Evolutionary conservation across 2,113 vertebrate species (phyloP).

Genomic region (Asarcornis scutulata): DNA sequence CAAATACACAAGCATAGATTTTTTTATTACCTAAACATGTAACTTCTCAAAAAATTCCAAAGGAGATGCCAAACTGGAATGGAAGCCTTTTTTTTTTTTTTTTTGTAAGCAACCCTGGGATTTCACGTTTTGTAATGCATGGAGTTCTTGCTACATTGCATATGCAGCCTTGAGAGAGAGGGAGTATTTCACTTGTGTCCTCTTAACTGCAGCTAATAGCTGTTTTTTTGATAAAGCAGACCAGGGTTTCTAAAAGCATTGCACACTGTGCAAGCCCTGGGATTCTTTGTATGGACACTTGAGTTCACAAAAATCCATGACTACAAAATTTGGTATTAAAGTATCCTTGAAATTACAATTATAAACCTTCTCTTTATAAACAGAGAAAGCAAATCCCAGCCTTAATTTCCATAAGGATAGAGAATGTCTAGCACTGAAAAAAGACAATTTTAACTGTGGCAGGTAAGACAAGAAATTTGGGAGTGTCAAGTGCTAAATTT

Average conservation of each 20-base stretch:
- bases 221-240: not conserved
- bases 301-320: not conserved
- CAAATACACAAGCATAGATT: not conserved
- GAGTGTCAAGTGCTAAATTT: not conserved
- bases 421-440: not conserved
- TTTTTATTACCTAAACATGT: not conserved
- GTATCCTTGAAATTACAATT: not conserved
- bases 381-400: not conserved
- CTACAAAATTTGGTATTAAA: not conserved
- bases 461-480: not conserved
- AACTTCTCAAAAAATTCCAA: not conserved
- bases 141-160: not conserved
- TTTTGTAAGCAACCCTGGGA: not conserved
- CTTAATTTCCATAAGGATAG: not conserved
- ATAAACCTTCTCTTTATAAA: not conserved
- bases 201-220: not conserved
- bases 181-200: not conserved
- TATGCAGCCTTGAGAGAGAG: not conserved
- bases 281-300: not conserved
- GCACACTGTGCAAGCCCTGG: not conserved
- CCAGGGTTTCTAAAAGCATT: not conserved
- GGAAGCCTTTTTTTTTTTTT: not conserved
- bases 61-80: not conserved
- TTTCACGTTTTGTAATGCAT: not conserved
- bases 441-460: not conserved